A percentile compares a stretch with the other conserved stretches of the same genome.
Conservation (phyloP, 92 coral and sea anemone genomes). For the Blastomussa wellsi region DNA sequence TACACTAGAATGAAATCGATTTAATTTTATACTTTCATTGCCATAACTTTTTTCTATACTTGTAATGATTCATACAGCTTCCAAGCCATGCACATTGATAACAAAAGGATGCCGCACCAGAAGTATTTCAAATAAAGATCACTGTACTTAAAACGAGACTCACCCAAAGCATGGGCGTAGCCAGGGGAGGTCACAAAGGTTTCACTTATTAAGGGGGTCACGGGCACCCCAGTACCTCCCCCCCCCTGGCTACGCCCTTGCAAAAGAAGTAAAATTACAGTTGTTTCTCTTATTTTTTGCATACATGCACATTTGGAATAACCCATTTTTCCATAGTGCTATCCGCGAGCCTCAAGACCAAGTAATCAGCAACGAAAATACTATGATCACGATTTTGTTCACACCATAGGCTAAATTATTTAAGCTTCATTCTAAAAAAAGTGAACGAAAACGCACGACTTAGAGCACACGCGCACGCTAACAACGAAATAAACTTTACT, state of each 20-base stretch:
- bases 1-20: background rate
- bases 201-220: too few relatives aligned
- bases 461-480: background rate
- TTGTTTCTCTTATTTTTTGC: background rate
- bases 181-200: too few relatives aligned
- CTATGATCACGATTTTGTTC: background rate
- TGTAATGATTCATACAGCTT: background rate
- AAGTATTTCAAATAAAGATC: background rate
- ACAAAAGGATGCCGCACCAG: background rate
- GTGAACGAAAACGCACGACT: background rate
- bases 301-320: too few relatives aligned
- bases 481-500: background rate
- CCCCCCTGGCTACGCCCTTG: too few relatives aligned
- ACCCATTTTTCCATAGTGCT: too few relatives aligned
- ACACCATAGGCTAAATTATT: background rate
- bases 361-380: background rate
- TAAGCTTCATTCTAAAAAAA: background rate
- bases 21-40: background rate
- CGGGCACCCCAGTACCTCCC: too few relatives aligned
- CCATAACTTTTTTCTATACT: background rate
- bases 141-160: background rate
- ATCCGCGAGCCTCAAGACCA: background rate
- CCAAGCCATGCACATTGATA: background rate
- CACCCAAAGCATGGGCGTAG: too few relatives aligned
- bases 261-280: background rate